phyloP scores from a whole-genome alignment of 2,888 invertebrate genomes.

The Seira musarum region DNA sequence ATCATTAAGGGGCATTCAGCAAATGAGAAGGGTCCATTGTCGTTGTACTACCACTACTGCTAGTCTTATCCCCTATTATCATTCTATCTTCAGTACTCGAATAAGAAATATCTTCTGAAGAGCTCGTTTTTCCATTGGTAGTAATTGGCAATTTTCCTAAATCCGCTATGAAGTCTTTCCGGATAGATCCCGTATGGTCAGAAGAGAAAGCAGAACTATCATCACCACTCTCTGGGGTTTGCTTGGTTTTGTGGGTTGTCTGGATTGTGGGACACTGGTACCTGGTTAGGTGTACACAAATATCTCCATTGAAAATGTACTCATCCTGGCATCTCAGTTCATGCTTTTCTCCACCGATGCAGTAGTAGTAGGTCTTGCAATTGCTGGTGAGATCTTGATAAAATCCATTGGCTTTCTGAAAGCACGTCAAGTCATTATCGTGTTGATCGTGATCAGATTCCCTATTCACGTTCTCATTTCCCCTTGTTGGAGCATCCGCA shows the following conservation, averaged over 20 bases:
- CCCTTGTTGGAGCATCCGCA: neutral
- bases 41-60: slow-evolving; percentile 12
- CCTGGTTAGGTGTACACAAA: slow-evolving; percentile 64
- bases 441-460: no score
- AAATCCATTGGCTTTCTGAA: slow-evolving; percentile 66
- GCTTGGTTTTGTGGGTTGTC: slow-evolving; percentile 6
- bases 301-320: slow-evolving; percentile 67
- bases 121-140: no score
- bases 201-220: no score
- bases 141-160: slow-evolving; percentile 46
- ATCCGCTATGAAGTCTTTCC: slow-evolving; percentile 25
- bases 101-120: slow-evolving; percentile 33
- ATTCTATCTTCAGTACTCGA: no score
- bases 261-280: slow-evolving; percentile 61
- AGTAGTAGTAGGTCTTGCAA: slow-evolving; percentile 68
- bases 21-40: neutral
- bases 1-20: slow-evolving; percentile 38
- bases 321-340: slow-evolving; percentile 63
- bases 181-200: slow-evolving; percentile 22
- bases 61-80: no score
- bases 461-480: slow-evolving; percentile 7
- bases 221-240: no score
- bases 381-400: slow-evolving; percentile 58
- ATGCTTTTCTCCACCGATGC: slow-evolving; percentile 65
- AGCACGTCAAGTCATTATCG: slow-evolving; percentile 48